phyloP scores from a whole-genome alignment of 2,888 invertebrate genomes.

The Palloptera scutellata region DNA sequence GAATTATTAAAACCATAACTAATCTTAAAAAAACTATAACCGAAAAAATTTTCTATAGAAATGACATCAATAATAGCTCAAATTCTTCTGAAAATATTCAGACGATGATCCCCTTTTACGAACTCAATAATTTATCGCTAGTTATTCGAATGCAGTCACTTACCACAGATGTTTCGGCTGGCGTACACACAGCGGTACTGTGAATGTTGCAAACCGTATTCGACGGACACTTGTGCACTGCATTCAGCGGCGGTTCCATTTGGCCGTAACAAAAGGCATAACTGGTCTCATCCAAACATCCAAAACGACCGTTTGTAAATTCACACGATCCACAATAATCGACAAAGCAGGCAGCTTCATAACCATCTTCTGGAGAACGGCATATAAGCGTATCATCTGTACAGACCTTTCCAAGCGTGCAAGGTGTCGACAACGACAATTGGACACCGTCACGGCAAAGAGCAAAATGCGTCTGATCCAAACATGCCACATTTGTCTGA shows the following conservation, averaged over 20 bases:
- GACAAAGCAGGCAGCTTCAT: slow-evolving; percentile 37
- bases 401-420: slow-evolving; percentile 40
- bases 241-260: slow-evolving; percentile 19
- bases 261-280: slow-evolving; percentile 44
- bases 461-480: slow-evolving; percentile 39
- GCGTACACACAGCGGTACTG: slow-evolving; percentile 36
- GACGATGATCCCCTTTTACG: not conserved
- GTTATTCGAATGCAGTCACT: slow-evolving; percentile 1
- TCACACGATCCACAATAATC: slow-evolving; percentile 39
- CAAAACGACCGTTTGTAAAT: slow-evolving; percentile 30
- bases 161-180: slow-evolving; percentile 27
- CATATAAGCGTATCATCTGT: slow-evolving; percentile 39
- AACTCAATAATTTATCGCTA: not conserved
- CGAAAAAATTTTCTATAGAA: too few relatives aligned
- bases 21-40: too few relatives aligned
- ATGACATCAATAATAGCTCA: too few relatives aligned
- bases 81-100: too few relatives aligned
- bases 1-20: too few relatives aligned
- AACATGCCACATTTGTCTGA: slow-evolving; percentile 38
- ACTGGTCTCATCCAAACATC: slow-evolving; percentile 40
- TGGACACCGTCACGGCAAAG: slow-evolving; percentile 36
- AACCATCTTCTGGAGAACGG: slow-evolving; percentile 20
- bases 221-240: slow-evolving; percentile 35
- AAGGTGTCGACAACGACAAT: slow-evolving; percentile 23
- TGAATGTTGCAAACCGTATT: slow-evolving; percentile 41